Conservation (phyloP, 2,113 vertebrate genomes). For the Tragelaphus scriptus region DNA sequence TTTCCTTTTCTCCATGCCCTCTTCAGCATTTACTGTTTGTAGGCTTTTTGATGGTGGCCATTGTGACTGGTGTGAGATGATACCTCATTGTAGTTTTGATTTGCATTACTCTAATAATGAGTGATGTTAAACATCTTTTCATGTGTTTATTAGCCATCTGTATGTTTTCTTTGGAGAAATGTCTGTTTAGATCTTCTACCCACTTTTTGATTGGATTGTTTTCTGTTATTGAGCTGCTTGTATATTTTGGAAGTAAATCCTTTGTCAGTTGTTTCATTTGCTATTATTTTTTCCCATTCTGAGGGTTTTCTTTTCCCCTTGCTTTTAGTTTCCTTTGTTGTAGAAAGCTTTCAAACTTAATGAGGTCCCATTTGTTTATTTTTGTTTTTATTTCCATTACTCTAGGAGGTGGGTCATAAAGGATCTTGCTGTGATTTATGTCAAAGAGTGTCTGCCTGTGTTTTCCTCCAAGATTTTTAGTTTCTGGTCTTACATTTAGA, state of each 20-base stretch:
- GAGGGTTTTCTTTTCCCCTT: not conserved
- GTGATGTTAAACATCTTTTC: not conserved
- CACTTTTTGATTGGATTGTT: not conserved
- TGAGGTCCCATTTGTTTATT: not conserved
- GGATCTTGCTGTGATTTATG: not conserved
- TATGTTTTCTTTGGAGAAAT: not conserved
- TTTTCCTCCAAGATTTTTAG: not conserved
- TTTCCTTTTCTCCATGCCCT: not conserved
- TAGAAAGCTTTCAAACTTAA: not conserved
- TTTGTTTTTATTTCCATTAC: not conserved
- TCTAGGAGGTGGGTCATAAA: not conserved
- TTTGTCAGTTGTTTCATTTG: not conserved
- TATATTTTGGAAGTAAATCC: not conserved
- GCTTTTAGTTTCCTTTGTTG: not conserved
- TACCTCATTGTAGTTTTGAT: not conserved
- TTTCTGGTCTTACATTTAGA: not conserved
- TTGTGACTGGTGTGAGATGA: not conserved
- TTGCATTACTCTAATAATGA: not conserved
- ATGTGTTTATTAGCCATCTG: not conserved
- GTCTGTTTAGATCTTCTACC: not conserved
- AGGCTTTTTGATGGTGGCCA: not conserved
- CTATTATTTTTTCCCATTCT: not conserved
- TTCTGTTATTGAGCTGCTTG: not conserved
- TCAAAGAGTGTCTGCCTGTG: not conserved
- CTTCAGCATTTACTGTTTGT: not conserved